Base-by-base conservation (phyloP, 2,113 vertebrate genomes). In the Kryptolebias marmoratus region DNA sequence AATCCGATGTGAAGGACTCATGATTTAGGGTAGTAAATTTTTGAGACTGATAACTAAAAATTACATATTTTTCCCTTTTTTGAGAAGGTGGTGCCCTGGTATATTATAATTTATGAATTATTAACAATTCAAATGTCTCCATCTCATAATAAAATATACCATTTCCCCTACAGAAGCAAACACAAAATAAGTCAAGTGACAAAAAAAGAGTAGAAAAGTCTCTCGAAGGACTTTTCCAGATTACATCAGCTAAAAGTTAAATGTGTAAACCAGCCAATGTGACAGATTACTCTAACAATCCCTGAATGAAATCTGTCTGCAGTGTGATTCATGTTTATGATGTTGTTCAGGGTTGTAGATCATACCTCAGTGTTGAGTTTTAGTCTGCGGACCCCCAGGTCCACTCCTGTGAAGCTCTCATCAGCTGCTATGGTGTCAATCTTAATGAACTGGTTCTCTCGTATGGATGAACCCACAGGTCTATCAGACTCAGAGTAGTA, bases 361-460 rank as follows among this genome's bases (percentile, higher is more conserved):
- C 55, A 5, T 82, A 92, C 91, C 92, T 99, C 97, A 0, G 96
- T 98, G 94, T 99, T 99, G 44, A 99, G 92, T 75, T 97, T 98
- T 1, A 99, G 96, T 22, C 95, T 88, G 64, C 97, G 93, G 68
- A 98, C 96, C 0, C 97, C 97, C 81, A 99, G 94, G 92, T 99
- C 97, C 5, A 95, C 97, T 0, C 93, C 95, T 0, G 97, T 99
- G 94, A 99, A 99, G 86, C 97, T 99, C 93, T 99, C 97, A 0
- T 99, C 97, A 0, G 97, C 97, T 0, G 97, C 97, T 0, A 99
- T 98, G 15, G 97, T 99, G 90, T 99, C 97, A 0, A 99, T 99
- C 88, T 99, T 99, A 69, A 94, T 89, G 79, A 98, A 98, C 89
- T 98, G 96, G 91, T 91, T 97, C 76, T 98, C 96, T 0, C 95